phyloP scores from a whole-genome alignment of 2,797 vertebrate genomes.

The Malurus splendens region DNA sequence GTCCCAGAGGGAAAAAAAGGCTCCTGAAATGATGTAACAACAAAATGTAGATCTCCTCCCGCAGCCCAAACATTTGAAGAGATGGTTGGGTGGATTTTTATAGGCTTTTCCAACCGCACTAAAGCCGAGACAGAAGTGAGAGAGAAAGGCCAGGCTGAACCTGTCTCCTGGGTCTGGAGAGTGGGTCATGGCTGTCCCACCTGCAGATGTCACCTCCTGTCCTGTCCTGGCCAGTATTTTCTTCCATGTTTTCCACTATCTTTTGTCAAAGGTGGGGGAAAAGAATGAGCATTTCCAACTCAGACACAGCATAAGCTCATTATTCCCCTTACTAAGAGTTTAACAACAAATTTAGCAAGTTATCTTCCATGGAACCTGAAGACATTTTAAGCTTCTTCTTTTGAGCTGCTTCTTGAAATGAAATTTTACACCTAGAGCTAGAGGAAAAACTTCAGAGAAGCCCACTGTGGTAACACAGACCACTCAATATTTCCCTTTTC shows the following conservation, averaged over 20 bases:
- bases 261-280: background rate
- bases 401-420: background rate
- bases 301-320: background rate
- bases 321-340: background rate
- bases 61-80: background rate
- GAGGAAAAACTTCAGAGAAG: background rate
- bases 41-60: background rate
- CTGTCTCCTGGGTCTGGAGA: background rate
- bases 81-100: background rate
- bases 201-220: background rate
- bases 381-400: background rate
- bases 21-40: background rate
- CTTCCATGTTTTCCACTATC: background rate
- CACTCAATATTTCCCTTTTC: background rate
- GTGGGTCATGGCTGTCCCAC: background rate
- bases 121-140: background rate
- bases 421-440: background rate
- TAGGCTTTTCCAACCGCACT: background rate
- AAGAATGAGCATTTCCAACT: background rate
- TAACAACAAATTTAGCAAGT: background rate
- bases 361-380: background rate
- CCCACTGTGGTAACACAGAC: background rate
- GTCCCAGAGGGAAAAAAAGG: background rate
- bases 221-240: background rate
- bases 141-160: background rate